A percentile compares a stretch with the other conserved stretches of the same genome.
phyloP scores from a whole-genome alignment of 1,140 invertebrate genomes.

The Campoletis sonorensis region DNA sequence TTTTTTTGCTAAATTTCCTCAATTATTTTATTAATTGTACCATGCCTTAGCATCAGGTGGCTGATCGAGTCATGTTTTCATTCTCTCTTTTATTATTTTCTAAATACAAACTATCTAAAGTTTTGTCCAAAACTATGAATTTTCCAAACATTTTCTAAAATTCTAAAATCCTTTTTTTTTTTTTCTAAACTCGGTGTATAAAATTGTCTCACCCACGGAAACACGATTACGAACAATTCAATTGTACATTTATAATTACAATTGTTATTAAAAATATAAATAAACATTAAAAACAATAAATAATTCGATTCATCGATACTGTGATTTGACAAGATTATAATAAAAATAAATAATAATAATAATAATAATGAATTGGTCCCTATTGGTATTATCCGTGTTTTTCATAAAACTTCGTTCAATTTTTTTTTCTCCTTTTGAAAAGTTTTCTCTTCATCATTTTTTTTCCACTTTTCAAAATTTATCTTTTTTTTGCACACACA shows the following conservation, averaged over 20 bases:
- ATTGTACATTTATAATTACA: background rate
- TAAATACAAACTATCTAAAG: no score
- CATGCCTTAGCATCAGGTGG: conserved; percentile 31
- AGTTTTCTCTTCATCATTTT: no score
- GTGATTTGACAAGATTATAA: background rate
- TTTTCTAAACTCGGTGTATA: no score
- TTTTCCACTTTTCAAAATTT: background rate
- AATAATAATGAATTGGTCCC: background rate
- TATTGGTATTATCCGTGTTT: background rate
- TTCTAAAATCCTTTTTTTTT: no score
- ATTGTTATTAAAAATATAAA: background rate
- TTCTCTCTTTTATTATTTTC: background rate
- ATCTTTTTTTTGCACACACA: background rate
- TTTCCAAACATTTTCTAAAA: no score
- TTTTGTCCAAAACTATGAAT: no score
- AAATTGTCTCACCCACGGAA: no score
- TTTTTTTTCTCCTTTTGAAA: background rate
- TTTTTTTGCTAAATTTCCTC: background rate
- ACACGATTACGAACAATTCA: no score
- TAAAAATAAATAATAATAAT: background rate
- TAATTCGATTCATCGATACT: no score
- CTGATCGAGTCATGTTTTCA: background rate
- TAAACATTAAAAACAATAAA: no score
- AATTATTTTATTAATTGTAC: no score
- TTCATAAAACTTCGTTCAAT: background rate